Evolutionary conservation across 1,140 invertebrate genomes (phyloP).

Genomic region (Hirudo medicinalis): DNA sequence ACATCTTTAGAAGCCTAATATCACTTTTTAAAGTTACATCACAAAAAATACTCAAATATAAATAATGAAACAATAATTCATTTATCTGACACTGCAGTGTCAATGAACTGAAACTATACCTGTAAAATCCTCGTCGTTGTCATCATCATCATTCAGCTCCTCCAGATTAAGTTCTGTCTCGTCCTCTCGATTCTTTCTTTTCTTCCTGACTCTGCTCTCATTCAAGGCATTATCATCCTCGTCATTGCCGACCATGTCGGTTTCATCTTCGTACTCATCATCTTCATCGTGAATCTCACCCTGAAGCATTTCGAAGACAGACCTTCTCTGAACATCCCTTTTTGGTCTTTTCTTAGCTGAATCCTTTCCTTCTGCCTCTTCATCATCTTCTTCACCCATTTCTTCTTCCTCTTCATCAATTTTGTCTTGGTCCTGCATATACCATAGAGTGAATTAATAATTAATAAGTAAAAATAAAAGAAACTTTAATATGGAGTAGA

Average conservation of each 20-base stretch:
- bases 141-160: constrained; percentile 8
- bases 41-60: no score
- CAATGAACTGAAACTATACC: background rate
- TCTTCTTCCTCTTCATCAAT: background rate
- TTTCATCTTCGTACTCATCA: background rate
- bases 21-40: no score
- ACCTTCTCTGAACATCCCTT: constrained; percentile 9
- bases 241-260: background rate
- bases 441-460: background rate
- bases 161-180: no score
- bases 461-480: background rate
- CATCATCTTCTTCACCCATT: background rate
- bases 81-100: background rate
- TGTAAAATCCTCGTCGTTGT: background rate
- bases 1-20: no score
- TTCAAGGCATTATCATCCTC: background rate
- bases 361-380: background rate
- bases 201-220: background rate
- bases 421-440: background rate
- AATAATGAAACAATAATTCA: no score
- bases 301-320: constrained; percentile 2
- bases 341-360: background rate
- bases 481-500: no score
- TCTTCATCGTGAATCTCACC: background rate
- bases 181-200: no score